These are phyloP conservation scores for Sphaerodactylus townsendi DNA, from an alignment of 2,113 vertebrate genomes.

Conservation along the genomic window DNA sequence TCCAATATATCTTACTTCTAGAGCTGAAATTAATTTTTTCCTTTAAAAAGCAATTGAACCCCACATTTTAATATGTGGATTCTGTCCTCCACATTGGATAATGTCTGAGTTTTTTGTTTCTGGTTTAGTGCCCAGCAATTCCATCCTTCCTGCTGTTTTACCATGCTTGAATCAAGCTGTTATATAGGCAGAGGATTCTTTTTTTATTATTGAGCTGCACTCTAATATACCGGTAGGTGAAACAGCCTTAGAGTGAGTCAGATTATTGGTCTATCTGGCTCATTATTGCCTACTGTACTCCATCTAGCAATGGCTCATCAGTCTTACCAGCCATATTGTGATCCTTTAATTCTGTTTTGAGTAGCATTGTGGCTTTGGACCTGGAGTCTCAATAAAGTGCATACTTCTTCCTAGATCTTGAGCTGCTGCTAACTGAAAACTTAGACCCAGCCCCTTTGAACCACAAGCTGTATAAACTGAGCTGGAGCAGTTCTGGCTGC, in stretches of 20 bases:
- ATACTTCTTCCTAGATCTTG: neutral
- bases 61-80: neutral
- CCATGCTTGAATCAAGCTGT: neutral
- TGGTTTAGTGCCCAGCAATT: neutral
- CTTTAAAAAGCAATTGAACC: neutral
- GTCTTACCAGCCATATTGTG: neutral
- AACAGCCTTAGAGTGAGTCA: too few species aligned
- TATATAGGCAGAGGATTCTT: neutral
- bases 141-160: neutral
- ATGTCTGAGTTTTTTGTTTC: neutral
- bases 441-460: neutral
- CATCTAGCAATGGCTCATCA: neutral
- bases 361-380: neutral
- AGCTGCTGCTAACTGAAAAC: neutral
- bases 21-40: neutral
- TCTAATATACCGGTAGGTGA: too few species aligned
- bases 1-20: neutral
- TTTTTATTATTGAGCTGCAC: too few species aligned
- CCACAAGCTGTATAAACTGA: neutral
- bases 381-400: neutral
- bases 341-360: fast-evolving
- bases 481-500: slow-evolving; percentile 51
- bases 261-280: neutral
- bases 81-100: neutral
- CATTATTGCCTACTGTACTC: neutral